Conservation (phyloP, 1,140 invertebrate genomes). For the Scylla paramamosain region DNA sequence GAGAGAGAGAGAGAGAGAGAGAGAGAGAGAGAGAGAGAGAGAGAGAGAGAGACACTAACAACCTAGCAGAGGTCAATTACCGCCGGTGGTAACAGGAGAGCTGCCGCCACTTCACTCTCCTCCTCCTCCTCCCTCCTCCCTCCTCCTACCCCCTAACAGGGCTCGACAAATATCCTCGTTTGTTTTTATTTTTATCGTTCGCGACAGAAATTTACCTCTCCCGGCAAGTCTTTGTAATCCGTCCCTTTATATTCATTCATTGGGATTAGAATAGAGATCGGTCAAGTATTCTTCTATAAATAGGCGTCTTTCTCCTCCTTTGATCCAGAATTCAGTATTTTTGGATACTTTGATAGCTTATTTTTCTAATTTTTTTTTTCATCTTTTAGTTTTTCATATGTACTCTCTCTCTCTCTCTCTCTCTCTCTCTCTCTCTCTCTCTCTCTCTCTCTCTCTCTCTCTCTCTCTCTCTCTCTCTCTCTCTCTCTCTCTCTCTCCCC, state of each 20-base stretch:
- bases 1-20: slow-evolving; percentile 3
- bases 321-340: too few relatives aligned
- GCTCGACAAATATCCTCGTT: not conserved
- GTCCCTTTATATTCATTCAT: slow-evolving; percentile 1
- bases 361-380: not conserved
- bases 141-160: not conserved
- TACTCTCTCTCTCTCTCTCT: too few relatives aligned
- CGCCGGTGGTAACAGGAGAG: not conserved
- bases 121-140: not conserved
- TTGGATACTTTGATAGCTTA: not conserved
- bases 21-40: slow-evolving; percentile 3
- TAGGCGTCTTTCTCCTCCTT: too few relatives aligned
- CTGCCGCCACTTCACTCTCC: not conserved
- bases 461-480: slow-evolving; percentile 3
- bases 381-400: not conserved
- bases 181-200: not conserved
- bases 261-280: not conserved
- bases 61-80: not conserved
- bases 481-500: not conserved
- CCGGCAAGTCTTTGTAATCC: not conserved
- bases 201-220: not conserved
- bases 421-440: too few relatives aligned
- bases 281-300: too few relatives aligned
- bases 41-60: slow-evolving; percentile 8
- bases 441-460: not conserved